A percentile compares a stretch with the other conserved stretches of the same genome.
Conservation (phyloP, 2,888 invertebrate species). For the Julus scandinavius region DNA sequence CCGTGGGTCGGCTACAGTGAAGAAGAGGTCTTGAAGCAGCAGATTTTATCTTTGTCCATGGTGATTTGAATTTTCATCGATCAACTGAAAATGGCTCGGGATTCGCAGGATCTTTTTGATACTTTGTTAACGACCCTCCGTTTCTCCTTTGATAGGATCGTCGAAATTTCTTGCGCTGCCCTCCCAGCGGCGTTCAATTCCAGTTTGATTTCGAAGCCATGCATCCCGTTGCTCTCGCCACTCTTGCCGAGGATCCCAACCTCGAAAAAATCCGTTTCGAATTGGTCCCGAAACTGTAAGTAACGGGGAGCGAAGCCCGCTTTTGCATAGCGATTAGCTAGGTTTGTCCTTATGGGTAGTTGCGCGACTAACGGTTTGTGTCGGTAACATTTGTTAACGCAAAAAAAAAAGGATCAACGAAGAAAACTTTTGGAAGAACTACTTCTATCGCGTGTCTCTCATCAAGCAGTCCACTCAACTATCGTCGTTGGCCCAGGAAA, state of each 20-base stretch:
- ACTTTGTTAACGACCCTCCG: constrained; percentile 10
- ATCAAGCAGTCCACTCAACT: constrained; percentile 96
- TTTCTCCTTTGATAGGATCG: constrained; percentile 76
- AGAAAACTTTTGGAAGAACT: constrained; percentile 99
- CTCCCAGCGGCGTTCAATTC: constrained; percentile 94
- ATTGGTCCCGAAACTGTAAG: constrained; percentile 98
- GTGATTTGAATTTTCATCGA: constrained; percentile 67
- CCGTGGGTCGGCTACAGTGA: constrained; percentile 97
- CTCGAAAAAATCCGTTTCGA: constrained; percentile 99
- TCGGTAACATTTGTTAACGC: not conserved
- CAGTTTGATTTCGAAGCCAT: constrained; percentile 93
- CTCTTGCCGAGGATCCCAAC: constrained; percentile 94
- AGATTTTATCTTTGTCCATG: constrained; percentile 92
- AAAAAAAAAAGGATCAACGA: constrained; percentile 76
- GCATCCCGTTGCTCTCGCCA: constrained; percentile 93
- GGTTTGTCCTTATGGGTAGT: not conserved
- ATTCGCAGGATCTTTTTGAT: not conserved
- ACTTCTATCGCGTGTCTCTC: constrained; percentile 98
- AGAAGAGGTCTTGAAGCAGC: constrained; percentile 92
- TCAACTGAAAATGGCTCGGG: not conserved
- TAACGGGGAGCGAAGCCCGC: constrained; percentile 60
- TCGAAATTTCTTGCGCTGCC: constrained; percentile 96
- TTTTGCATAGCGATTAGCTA: not conserved
- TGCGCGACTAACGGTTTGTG: not conserved
- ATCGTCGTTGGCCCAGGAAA: constrained; percentile 72